Evolutionary conservation across 2,113 vertebrate species (phyloP).

Genomic region (Stegastes partitus): DNA sequence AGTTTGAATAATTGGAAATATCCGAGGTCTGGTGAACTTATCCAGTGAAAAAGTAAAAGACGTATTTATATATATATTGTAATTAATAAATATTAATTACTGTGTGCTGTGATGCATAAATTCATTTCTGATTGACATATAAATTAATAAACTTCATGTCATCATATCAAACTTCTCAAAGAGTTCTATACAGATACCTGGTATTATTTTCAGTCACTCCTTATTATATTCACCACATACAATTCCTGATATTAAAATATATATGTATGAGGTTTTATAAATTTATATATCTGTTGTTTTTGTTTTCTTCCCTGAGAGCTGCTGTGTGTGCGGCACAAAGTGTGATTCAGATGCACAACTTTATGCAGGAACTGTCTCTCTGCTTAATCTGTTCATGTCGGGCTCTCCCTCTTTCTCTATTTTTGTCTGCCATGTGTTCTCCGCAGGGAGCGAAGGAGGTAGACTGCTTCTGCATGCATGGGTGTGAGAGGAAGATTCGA

Average conservation of each 20-base stretch:
- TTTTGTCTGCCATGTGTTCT: slow-evolving; percentile 69
- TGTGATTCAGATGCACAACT: slow-evolving; percentile 24
- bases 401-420: slow-evolving; percentile 68
- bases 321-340: background rate
- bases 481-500: slow-evolving; percentile 65
- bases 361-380: slow-evolving; percentile 53
- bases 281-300: too few relatives aligned
- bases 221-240: too few relatives aligned
- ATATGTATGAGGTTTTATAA: too few relatives aligned
- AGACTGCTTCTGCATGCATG: slow-evolving; percentile 70
- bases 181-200: too few relatives aligned
- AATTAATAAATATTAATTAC: background rate
- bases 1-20: too few relatives aligned
- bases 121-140: background rate
- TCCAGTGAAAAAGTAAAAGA: background rate
- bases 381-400: slow-evolving; percentile 43
- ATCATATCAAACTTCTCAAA: too few relatives aligned
- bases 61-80: background rate
- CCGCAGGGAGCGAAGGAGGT: slow-evolving; percentile 58
- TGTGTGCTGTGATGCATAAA: background rate
- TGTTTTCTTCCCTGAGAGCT: background rate
- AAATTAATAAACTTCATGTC: background rate
- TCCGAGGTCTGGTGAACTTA: background rate
- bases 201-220: too few relatives aligned
- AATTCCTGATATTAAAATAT: too few relatives aligned